Conservation (phyloP, 2,888 invertebrate species). For the Ormyrus nitidulus region DNA sequence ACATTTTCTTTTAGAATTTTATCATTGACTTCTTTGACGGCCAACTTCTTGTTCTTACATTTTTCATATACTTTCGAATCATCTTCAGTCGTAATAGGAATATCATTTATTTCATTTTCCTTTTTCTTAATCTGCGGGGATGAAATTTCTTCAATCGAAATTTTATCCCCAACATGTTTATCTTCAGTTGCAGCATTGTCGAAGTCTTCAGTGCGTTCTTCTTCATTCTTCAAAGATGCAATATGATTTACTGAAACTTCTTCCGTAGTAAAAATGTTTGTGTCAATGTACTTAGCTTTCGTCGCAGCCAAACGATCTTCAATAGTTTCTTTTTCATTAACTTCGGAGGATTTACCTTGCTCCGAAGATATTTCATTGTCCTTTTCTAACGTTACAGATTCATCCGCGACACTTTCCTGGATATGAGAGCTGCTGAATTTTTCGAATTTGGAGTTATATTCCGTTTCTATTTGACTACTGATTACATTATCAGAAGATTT, state of each 20-base stretch:
- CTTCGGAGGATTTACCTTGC: conserved; percentile 1
- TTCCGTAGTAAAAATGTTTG: too few species aligned
- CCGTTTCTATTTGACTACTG: conserved; percentile 37
- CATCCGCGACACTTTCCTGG: conserved; percentile 6
- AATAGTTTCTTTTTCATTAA: neutral
- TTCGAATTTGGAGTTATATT: conserved; percentile 29
- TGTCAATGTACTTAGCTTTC: too few species aligned
- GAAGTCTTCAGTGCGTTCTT: neutral
- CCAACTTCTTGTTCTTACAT: neutral
- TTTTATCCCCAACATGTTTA: conserved; percentile 2
- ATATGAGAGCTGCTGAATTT: conserved; percentile 32
- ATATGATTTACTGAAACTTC: too few species aligned
- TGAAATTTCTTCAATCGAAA: neutral
- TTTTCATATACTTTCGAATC: neutral
- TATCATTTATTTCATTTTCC: neutral
- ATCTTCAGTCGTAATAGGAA: neutral
- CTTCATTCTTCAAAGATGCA: too few species aligned
- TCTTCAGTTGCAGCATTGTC: neutral
- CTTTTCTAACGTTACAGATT: neutral
- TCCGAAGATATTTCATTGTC: conserved; percentile 3
- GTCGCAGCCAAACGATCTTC: conserved; percentile 8
- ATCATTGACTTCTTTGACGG: conserved; percentile 9
- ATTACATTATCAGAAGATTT: conserved; percentile 22
- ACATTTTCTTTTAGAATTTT: conserved; percentile 17
- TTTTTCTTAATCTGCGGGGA: neutral